phyloP scores from a whole-genome alignment of 23 tunicate genomes.

The Ciona savignyi region DNA sequence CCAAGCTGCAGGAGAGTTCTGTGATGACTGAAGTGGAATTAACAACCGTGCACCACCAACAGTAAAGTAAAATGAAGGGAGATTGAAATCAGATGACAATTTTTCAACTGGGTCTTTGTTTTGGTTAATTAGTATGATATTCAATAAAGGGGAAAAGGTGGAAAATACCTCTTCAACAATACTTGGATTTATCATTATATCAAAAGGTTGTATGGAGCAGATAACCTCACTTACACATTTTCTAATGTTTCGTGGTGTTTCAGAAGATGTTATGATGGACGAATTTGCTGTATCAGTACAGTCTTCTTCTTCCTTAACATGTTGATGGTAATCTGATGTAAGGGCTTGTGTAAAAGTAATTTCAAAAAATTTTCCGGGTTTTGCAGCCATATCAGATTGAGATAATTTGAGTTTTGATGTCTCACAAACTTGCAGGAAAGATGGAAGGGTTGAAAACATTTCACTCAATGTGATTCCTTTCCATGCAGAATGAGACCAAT shows the following conservation, averaged over 20 bases:
- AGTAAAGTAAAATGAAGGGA: slow-evolving; percentile 33
- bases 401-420: slow-evolving; percentile 8
- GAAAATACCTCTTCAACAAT: neutral
- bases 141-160: slow-evolving; percentile 23
- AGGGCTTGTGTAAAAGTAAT: slow-evolving; percentile 50
- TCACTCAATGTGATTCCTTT: slow-evolving; percentile 13
- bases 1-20: neutral
- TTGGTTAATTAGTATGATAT: neutral
- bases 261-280: slow-evolving; percentile 12
- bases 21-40: slow-evolving; percentile 10
- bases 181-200: slow-evolving; percentile 30
- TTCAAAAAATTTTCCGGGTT: slow-evolving; percentile 51
- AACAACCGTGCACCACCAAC: slow-evolving; percentile 29
- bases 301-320: slow-evolving; percentile 8
- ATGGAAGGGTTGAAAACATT: slow-evolving; percentile 46
- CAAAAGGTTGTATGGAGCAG: slow-evolving; percentile 45
- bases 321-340: slow-evolving; percentile 45
- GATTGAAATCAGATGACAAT: neutral
- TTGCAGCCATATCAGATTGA: neutral
- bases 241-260: neutral
- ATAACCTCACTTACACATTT: slow-evolving; percentile 40
- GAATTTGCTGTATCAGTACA: slow-evolving; percentile 18
- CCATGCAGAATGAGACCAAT: neutral
- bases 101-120: neutral
- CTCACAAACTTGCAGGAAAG: slow-evolving; percentile 24